Conservation (phyloP, 2,888 invertebrate species). For the Caenorhabditis uteleia region DNA sequence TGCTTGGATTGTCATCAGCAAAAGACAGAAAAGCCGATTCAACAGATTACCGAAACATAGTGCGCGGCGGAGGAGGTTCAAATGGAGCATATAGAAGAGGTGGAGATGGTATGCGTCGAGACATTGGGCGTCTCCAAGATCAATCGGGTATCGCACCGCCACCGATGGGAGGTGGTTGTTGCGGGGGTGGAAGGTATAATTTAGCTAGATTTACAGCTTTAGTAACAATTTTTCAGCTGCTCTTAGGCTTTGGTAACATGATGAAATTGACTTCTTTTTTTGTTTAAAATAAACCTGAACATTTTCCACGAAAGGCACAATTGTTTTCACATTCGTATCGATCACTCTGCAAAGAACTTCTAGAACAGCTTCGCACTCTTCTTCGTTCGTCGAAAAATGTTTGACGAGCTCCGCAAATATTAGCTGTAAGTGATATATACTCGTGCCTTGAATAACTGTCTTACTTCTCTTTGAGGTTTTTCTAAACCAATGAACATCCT, state of each 20-base stretch:
- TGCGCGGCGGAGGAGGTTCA: constrained; percentile 22
- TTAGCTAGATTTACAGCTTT: constrained; percentile 11
- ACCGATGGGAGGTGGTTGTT: constrained; percentile 49
- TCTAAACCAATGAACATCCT: constrained; percentile 23
- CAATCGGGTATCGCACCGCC: constrained; percentile 41
- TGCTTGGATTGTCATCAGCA: constrained; percentile 28
- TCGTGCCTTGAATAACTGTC: background rate
- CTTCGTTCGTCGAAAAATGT: constrained; percentile 19
- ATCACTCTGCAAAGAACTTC: constrained; percentile 24
- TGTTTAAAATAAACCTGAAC: constrained; percentile 19
- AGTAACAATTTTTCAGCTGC: constrained; percentile 5
- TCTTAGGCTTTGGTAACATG: background rate
- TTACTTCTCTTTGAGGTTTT: constrained; percentile 17
- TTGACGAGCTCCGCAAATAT: constrained; percentile 30
- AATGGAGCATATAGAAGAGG: constrained; percentile 24
- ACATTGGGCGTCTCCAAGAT: constrained; percentile 31
- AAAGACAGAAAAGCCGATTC: no score
- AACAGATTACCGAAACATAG: constrained; percentile 29
- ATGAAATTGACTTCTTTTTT: background rate
- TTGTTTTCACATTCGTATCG: constrained; percentile 9
- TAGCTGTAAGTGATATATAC: background rate
- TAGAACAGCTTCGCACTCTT: constrained; percentile 26
- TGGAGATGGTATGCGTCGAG: constrained; percentile 23
- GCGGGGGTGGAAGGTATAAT: constrained; percentile 48
- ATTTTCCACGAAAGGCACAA: constrained; percentile 12